Conservation (phyloP, 2,888 invertebrate species). For the Torymus auratus region DNA sequence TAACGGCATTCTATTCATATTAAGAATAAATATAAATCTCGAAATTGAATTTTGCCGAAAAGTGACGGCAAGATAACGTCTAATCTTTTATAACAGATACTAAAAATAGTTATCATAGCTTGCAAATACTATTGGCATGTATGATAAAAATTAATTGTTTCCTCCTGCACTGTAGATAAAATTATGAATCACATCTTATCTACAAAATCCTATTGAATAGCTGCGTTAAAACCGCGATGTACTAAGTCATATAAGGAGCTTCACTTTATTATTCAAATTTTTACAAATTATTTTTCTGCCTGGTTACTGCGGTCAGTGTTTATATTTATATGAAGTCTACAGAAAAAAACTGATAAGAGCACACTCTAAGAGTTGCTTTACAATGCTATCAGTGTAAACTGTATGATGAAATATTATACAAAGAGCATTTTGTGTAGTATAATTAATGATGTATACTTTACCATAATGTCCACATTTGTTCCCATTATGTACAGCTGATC, state of each 20-base stretch:
- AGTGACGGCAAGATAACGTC: no score
- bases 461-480: slow-evolving; percentile 89
- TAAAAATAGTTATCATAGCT: neutral
- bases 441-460: slow-evolving; percentile 68
- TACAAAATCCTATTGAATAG: neutral
- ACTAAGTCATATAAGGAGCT: no score
- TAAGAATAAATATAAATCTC: no score
- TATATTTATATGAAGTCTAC: no score
- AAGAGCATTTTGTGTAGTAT: neutral
- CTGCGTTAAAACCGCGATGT: no score
- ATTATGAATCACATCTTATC: slow-evolving; percentile 41
- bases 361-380: neutral
- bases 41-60: no score
- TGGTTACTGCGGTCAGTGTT: no score
- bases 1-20: no score
- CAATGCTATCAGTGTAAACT: neutral
- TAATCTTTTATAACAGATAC: neutral
- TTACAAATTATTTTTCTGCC: no score
- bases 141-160: slow-evolving; percentile 36
- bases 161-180: slow-evolving; percentile 38
- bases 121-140: slow-evolving; percentile 5
- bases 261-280: no score
- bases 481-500: slow-evolving; percentile 91
- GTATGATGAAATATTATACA: neutral
- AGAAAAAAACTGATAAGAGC: no score